phyloP scores from a whole-genome alignment of 2,888 invertebrate genomes.

The Cryptocephalus primarius region DNA sequence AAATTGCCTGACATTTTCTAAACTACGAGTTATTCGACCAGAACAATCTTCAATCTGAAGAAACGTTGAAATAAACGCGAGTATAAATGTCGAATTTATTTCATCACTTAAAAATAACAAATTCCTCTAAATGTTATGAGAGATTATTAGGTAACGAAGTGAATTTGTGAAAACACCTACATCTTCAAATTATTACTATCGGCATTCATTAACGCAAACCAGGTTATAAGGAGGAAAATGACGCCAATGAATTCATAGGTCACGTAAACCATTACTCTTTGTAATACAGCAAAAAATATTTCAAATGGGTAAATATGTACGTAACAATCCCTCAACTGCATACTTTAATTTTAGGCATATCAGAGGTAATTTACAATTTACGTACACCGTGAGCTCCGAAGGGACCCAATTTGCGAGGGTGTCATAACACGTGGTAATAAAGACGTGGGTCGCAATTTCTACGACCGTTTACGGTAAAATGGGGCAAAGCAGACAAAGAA shows the following conservation, averaged over 20 bases:
- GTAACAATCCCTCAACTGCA: too few relatives aligned
- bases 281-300: too few relatives aligned
- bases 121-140: neutral
- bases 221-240: neutral
- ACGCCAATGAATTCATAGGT: neutral
- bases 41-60: neutral
- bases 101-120: neutral
- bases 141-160: neutral
- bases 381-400: too few relatives aligned
- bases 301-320: too few relatives aligned
- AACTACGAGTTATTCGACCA: neutral
- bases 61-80: neutral
- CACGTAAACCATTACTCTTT: too few relatives aligned
- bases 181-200: too few relatives aligned
- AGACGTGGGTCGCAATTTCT: neutral
- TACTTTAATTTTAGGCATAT: too few relatives aligned
- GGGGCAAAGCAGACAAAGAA: neutral
- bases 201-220: neutral
- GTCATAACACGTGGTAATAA: neutral
- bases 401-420: neutral
- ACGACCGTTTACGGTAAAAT: neutral
- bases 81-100: neutral
- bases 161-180: neutral
- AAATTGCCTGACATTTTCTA: neutral
- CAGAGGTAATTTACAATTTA: too few relatives aligned